Percentiles rank a stretch among this genome's conserved stretches.
These are phyloP conservation scores for Agrotis segetum DNA, from an alignment of 2,888 invertebrate species.

Conservation along the genomic window DNA sequence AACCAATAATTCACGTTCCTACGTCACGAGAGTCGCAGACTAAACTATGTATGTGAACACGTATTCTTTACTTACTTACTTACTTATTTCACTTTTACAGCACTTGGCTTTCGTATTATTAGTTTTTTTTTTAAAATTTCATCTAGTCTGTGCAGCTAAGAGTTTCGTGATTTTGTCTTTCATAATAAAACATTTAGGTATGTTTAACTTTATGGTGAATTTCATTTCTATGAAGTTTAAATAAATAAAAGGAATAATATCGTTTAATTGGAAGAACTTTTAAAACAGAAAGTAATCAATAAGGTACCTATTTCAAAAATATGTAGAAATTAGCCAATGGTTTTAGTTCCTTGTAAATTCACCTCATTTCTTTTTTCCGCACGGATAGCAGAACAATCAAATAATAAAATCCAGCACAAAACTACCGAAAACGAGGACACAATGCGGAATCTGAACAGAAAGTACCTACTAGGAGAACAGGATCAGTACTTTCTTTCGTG, in stretches of 20 bases:
- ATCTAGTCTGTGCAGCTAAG: constrained; percentile 2
- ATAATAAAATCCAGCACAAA: too few relatives aligned
- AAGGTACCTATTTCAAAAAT: background rate
- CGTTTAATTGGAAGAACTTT: too few relatives aligned
- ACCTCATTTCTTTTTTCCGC: too few relatives aligned
- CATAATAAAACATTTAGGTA: too few relatives aligned
- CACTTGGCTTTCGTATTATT: constrained; percentile 32
- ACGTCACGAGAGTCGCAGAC: constrained; percentile 38
- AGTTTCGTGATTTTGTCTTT: background rate
- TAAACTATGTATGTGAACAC: constrained; percentile 48
- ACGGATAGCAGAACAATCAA: too few relatives aligned
- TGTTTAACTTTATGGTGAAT: background rate
- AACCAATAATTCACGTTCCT: constrained; percentile 51
- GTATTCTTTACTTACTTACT: constrained; percentile 38
- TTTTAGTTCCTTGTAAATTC: too few relatives aligned
- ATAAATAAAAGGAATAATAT: too few relatives aligned
- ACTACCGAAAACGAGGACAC: too few relatives aligned
- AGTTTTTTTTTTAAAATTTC: constrained; percentile 38
- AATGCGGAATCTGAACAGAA: too few relatives aligned
- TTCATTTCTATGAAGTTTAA: background rate
- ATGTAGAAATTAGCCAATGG: too few relatives aligned
- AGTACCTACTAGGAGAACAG: too few relatives aligned
- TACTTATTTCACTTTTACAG: constrained; percentile 48
- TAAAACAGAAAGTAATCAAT: background rate
- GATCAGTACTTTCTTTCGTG: too few relatives aligned